Evolutionary conservation across 2,113 vertebrate species (phyloP).

Genomic region (Ginglymostoma cirratum): DNA sequence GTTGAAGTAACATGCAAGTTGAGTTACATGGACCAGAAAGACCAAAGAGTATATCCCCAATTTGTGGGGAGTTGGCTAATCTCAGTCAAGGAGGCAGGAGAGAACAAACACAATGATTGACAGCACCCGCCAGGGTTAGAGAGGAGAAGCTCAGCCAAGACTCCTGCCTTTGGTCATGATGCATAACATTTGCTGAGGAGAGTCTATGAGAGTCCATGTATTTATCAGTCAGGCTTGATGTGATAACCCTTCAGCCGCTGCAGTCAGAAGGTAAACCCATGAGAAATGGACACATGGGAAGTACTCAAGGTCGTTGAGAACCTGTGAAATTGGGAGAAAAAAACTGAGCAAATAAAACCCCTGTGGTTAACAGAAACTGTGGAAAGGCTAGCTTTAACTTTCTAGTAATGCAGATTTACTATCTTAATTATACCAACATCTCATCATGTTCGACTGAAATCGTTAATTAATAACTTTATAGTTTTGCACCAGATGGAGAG

Average conservation of each 20-base stretch:
- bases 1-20: background rate
- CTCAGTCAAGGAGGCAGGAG: background rate
- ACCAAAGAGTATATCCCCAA: background rate
- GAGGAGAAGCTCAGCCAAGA: background rate
- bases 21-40: background rate
- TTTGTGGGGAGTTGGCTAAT: background rate
- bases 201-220: background rate
- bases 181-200: background rate
- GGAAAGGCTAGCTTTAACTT: background rate
- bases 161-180: background rate
- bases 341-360: background rate
- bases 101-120: background rate
- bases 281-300: background rate
- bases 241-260: background rate
- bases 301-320: background rate
- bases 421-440: background rate
- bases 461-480: background rate
- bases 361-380: background rate
- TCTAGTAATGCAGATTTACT: background rate
- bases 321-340: background rate
- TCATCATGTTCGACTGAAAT: background rate
- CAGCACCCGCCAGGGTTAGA: background rate
- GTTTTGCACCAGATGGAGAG: no score
- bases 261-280: background rate
- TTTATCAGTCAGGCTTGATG: background rate